Evolutionary conservation across 2,113 vertebrate genomes (phyloP).

Genomic region (Hippocampus mohnikei): DNA sequence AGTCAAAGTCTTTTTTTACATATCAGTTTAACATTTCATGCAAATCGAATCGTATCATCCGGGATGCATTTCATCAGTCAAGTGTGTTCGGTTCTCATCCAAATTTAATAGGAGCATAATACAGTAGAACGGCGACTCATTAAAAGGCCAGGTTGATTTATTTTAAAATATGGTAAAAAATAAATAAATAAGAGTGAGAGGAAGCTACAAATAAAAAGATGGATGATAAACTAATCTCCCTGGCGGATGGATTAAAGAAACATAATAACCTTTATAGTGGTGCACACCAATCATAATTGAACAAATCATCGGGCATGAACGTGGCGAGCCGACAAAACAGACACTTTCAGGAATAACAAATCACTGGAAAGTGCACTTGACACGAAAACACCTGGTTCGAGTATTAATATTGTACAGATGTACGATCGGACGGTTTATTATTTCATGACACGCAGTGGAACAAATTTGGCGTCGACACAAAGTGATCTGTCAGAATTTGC

Average conservation of each 20-base stretch:
- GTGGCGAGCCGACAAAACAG: background rate
- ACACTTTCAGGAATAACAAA: background rate
- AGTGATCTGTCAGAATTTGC: background rate
- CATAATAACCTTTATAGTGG: background rate
- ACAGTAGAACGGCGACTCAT: background rate
- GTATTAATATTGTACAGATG: background rate
- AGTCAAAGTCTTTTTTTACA: background rate
- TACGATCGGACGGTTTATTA: background rate
- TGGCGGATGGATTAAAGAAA: slow-evolving; percentile 1
- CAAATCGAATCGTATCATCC: background rate
- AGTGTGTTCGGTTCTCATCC: background rate
- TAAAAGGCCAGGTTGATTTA: slow-evolving; percentile 1
- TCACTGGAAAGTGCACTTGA: background rate
- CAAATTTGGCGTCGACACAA: background rate
- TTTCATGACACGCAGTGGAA: background rate
- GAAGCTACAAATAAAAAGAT: background rate
- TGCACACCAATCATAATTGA: background rate
- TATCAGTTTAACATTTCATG: background rate
- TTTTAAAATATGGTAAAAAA: background rate
- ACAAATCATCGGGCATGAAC: background rate
- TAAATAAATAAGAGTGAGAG: background rate
- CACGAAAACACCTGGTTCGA: background rate
- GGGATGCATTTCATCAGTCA: background rate
- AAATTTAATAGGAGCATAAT: background rate
- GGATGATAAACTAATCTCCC: slow-evolving; percentile 1